Evolutionary conservation across 2,113 vertebrate species (phyloP), one percentile per base, ranked within the genome.

Genomic region (Lasiurus cinereus): DNA sequence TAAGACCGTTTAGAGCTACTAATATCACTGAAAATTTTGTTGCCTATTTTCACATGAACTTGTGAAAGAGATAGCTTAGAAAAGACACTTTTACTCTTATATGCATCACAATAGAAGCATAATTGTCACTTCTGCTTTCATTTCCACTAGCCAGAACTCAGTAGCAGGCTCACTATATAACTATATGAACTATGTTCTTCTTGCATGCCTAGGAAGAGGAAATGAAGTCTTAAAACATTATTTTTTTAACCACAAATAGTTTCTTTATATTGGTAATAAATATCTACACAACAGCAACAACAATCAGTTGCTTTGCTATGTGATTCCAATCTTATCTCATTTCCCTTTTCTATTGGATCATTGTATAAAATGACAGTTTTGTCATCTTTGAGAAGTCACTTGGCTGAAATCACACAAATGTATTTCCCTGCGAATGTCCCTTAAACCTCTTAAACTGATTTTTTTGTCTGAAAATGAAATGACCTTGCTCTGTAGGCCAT

Each of bases 381-480:
- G 7, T 48, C 50, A 86, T 54, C 18, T 73, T 88, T 29, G 21
- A 90, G n/a, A 48, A 1, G 31, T 8, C 8, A 24, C 11, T n/a
- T 4, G 69, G 22, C 8, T 87, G 19, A 52, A 94, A 54, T 80
- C 54, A 85, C 24, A 52, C 22, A 89, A 52, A 6, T 52, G 0
- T 33, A 4, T 72, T 90, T 83, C 31, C 29, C 15, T 93, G 29
- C 80, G 56, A 52, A 73, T 27, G 31, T 66, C 21, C 31, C 62
- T 85, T 70, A 29, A 77, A 90, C 0, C n/a, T 66, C 14, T 78
- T n/a, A 29, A 84, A 73, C 27, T 66, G 14, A 69, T 48, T 39
- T 86, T 39, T 86, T 93, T 88, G 36, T 50, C 13, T 89, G 69
- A 54, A 86, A 18, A 69, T 78, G 31, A 79, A 76, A 50, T 79